Conservation (phyloP, 2,797 vertebrate genomes). For the Pachyuromys duprasi region DNA sequence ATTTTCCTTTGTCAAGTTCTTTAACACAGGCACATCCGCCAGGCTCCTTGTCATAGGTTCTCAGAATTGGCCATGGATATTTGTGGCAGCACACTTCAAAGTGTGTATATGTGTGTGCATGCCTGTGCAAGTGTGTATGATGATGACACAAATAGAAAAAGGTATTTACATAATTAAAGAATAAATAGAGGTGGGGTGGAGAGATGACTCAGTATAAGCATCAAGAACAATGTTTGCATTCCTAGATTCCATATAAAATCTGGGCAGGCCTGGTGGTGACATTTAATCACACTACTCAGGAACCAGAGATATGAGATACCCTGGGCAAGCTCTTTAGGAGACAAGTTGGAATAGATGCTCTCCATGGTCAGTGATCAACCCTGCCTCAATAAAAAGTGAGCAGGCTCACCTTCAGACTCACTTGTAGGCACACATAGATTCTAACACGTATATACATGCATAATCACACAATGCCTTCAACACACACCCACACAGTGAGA, state of each 20-base stretch:
- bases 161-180: not conserved
- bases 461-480: not conserved
- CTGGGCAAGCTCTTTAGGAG: not conserved
- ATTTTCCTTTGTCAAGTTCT: not conserved
- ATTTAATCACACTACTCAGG: not conserved
- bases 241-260: not conserved
- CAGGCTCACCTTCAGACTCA: not conserved
- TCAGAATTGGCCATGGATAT: not conserved
- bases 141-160: not conserved
- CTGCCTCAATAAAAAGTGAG: not conserved
- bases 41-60: not conserved
- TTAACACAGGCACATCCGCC: not conserved
- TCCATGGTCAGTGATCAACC: not conserved
- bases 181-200: not conserved
- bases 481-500: not conserved
- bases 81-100: not conserved
- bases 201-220: not conserved
- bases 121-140: not conserved
- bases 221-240: not conserved
- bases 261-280: not conserved
- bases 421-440: not conserved
- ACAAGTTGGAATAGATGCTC: not conserved
- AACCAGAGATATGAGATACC: not conserved
- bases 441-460: not conserved
- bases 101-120: not conserved